Conservation (phyloP, 1,140 invertebrate genomes). For the Cyphomyrmex costatus region DNA sequence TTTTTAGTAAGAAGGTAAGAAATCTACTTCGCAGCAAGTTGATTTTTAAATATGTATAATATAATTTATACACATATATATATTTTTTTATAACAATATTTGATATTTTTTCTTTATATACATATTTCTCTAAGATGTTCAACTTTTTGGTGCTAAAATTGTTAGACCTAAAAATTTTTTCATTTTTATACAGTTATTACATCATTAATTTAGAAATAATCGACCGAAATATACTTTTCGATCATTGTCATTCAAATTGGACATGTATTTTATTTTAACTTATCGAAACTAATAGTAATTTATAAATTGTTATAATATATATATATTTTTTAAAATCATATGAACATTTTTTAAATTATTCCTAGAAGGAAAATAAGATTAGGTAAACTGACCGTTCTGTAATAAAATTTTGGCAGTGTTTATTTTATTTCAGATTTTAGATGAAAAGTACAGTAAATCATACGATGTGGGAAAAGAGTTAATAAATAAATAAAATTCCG, state of each 20-base stretch:
- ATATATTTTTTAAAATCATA: too few species aligned
- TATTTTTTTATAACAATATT: neutral
- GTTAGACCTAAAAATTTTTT: neutral
- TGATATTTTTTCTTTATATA: too few species aligned
- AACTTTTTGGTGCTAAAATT: neutral
- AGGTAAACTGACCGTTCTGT: constrained; percentile 32
- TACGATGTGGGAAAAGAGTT: constrained; percentile 72
- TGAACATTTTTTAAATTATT: constrained; percentile 21
- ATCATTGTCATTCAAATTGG: neutral
- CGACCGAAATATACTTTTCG: neutral
- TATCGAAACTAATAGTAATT: neutral
- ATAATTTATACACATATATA: neutral
- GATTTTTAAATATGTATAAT: neutral
- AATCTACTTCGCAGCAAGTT: neutral
- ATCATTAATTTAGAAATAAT: constrained; percentile 2
- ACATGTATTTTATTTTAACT: neutral
- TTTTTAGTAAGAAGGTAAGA: neutral
- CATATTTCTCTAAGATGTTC: neutral
- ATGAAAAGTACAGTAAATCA: constrained; percentile 78
- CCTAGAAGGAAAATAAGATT: neutral
- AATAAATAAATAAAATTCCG: constrained; percentile 82
- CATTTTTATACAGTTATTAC: neutral
- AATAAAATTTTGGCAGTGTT: constrained; percentile 80
- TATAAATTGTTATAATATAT: neutral
- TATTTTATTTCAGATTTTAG: constrained; percentile 81